phyloP scores from a whole-genome alignment of 2,113 vertebrate species.

The Trichechus manatus region DNA sequence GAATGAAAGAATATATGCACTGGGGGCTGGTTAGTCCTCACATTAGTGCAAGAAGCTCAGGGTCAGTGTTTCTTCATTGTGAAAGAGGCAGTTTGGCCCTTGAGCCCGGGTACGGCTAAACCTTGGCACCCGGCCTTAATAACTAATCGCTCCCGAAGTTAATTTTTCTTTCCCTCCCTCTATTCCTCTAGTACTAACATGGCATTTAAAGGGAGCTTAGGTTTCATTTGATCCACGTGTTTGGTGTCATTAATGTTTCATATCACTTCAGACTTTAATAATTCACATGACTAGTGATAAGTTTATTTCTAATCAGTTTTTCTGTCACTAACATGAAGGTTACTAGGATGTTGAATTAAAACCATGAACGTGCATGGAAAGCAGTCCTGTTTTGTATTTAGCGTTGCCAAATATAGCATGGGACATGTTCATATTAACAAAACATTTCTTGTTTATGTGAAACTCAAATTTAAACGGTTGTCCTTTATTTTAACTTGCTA shows the following conservation, averaged over 20 bases:
- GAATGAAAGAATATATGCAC: background rate
- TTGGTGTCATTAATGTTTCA: constrained; percentile 24
- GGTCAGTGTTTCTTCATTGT: background rate
- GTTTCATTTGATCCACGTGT: background rate
- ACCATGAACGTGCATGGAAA: background rate
- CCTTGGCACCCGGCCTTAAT: constrained; percentile 33
- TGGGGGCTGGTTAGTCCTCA: background rate
- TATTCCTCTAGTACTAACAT: background rate
- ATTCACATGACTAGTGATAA: background rate
- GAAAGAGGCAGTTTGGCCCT: constrained; percentile 65
- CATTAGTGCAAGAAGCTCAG: background rate
- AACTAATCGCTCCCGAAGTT: constrained; percentile 48
- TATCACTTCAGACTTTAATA: constrained; percentile 23
- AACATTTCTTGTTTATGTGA: background rate
- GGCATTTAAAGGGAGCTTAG: background rate
- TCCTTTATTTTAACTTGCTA: constrained; percentile 33
- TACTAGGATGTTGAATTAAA: constrained; percentile 32
- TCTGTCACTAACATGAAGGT: background rate
- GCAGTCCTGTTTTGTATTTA: background rate
- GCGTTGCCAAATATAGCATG: background rate
- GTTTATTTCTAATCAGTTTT: constrained; percentile 47
- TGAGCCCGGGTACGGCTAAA: constrained; percentile 67
- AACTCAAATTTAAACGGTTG: background rate
- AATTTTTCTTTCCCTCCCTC: background rate
- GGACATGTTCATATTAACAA: background rate